Evolutionary conservation across 2,797 vertebrate genomes (phyloP), one percentile per base, ranked within the genome.

Genomic region (Geotrypetes seraphini): DNA sequence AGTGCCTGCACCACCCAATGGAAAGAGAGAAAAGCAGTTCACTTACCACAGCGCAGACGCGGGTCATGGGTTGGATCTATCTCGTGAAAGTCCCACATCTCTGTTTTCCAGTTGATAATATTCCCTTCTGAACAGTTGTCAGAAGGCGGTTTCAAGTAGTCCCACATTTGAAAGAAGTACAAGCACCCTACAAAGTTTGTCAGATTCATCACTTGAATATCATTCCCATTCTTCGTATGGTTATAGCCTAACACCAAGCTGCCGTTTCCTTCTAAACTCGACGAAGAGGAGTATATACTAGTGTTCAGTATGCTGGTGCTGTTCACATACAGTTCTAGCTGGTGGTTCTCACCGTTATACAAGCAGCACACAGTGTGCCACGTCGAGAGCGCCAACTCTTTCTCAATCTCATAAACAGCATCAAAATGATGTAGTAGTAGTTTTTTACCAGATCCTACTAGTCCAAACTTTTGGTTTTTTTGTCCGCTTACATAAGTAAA

Each of bases 111-210:
- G 22, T 62, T 70, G 43, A 80, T 19, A 44, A 84, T 49, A 7
- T 82, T 73, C 22, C 84, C 86, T 7, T 81, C 75, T 2, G 41
- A 49, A 46, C 84, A 88, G 16, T 37, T 47, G 22, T 15, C 2
- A 32, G 48, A 26, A 1, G 36, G 12, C 1, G 34, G 67, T 42
- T 59, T 45, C 11, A 58, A 63, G 48, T 43, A 59, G 27, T 53
- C 25, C 86, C 84, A 88, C 19, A 87, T 67, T 42, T 75, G 67
- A 44, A 84, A 86, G 45, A 53, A 50, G 18, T 71, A 43, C 2
- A 86, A 51, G 7, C 70, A 47, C n/a, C 84, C 84, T 1, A 71
- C 1, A 10, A 84, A 66, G 16, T 40, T 41, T 3, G 10, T 66
- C 12, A 54, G 59, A 1, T 2, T 32, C 42, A 66, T 57, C 4